These are phyloP conservation scores for Chelmon rostratus DNA, from an alignment of 2,797 vertebrate species.

Conservation along the genomic window DNA sequence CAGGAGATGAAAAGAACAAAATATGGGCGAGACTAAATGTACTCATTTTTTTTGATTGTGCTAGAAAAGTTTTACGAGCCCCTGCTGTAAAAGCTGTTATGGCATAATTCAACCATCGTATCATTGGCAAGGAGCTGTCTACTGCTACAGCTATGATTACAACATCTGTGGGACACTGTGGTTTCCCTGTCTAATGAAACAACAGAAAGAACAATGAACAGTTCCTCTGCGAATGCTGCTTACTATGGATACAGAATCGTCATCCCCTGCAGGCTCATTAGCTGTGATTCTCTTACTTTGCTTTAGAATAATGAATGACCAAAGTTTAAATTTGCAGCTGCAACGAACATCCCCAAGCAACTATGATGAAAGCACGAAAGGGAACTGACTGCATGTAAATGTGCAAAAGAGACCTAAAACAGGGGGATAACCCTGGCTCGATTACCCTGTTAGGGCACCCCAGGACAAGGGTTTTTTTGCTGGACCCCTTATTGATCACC, in stretches of 20 bases:
- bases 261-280: not conserved
- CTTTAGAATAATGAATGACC: not conserved
- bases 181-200: not conserved
- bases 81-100: not conserved
- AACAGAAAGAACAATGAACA: not conserved
- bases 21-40: not conserved
- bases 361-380: too few species aligned
- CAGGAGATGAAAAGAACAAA: not conserved
- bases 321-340: not conserved
- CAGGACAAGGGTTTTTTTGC: not conserved
- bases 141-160: not conserved
- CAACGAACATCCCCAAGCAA: not conserved
- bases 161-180: not conserved
- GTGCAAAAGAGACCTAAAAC: not conserved
- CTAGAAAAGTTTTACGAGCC: not conserved
- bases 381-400: not conserved
- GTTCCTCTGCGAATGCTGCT: not conserved
- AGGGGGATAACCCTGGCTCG: not conserved
- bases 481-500: not conserved
- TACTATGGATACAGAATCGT: not conserved
- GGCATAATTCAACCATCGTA: not conserved
- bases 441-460: not conserved
- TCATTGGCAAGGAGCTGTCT: too few species aligned
- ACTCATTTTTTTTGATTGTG: not conserved
- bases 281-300: not conserved